A percentile compares a stretch with the other conserved stretches of the same genome.
These are phyloP conservation scores for Microctonus aethiopoides DNA, from an alignment of 2,888 invertebrate species.

Conservation along the genomic window DNA sequence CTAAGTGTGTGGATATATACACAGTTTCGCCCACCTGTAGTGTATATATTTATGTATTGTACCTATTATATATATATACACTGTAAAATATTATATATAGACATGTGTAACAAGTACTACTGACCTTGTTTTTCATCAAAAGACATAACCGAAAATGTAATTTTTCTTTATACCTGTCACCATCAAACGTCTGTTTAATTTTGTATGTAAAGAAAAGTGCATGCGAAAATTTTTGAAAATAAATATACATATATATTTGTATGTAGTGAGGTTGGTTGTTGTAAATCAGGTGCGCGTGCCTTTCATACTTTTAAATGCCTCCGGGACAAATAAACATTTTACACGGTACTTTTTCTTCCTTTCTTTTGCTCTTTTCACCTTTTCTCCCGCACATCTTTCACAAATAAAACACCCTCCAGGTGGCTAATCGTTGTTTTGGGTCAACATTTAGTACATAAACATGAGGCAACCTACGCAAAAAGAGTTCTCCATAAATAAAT, in stretches of 20 bases:
- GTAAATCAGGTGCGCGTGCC: slow-evolving; percentile 56
- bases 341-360: neutral
- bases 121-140: slow-evolving; percentile 51
- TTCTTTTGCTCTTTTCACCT: neutral
- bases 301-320: slow-evolving; percentile 1
- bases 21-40: neutral
- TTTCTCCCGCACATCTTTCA: neutral
- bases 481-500: neutral
- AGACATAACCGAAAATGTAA: neutral
- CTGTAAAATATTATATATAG: neutral
- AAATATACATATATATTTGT: slow-evolving; percentile 41
- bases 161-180: neutral
- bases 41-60: neutral
- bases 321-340: neutral
- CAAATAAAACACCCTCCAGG: slow-evolving; percentile 39
- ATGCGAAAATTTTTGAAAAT: slow-evolving; percentile 35
- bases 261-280: slow-evolving; percentile 17
- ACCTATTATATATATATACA: neutral
- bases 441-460: slow-evolving; percentile 27
- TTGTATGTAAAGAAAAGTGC: slow-evolving; percentile 36
- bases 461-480: slow-evolving; percentile 44
- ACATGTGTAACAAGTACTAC: slow-evolving; percentile 27
- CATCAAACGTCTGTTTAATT: neutral
- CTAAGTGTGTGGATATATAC: neutral
- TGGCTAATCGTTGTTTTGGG: slow-evolving; percentile 54